Conservation (phyloP, 35 echinoderm and acorn worm species). For the Apostichopus japonicus region DNA sequence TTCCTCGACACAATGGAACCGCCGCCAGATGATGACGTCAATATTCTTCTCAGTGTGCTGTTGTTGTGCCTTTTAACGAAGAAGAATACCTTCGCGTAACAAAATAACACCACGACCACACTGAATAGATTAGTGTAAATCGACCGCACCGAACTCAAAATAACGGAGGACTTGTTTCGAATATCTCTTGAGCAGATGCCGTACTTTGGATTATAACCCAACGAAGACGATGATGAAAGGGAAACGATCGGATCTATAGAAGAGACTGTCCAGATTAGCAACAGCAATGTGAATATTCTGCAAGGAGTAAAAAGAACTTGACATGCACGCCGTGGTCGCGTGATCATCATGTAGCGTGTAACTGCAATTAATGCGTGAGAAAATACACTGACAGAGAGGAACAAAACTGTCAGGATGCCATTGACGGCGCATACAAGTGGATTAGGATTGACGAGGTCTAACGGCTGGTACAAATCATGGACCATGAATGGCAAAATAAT, state of each 20-base stretch:
- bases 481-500: constrained; percentile 66
- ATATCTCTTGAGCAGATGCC: constrained; percentile 33
- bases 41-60: constrained; percentile 5
- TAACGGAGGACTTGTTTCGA: background rate
- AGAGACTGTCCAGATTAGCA: constrained; percentile 2
- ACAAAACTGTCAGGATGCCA: background rate
- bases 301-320: background rate
- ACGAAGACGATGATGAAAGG: background rate
- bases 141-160: constrained; percentile 26
- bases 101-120: constrained; percentile 30
- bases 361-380: constrained; percentile 24
- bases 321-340: background rate
- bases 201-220: constrained; percentile 49
- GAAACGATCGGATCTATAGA: constrained; percentile 13
- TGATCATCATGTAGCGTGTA: constrained; percentile 33
- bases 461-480: constrained; percentile 24
- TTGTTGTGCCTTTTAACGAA: constrained; percentile 6
- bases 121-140: constrained; percentile 36
- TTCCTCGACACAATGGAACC: constrained; percentile 8
- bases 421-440: background rate
- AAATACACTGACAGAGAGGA: constrained; percentile 20
- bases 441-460: constrained; percentile 1
- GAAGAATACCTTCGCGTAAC: constrained; percentile 38
- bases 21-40: constrained; percentile 22
- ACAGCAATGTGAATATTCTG: background rate